phyloP scores from a whole-genome alignment of 2,113 vertebrate genomes.

The Aplodontia rufa region DNA sequence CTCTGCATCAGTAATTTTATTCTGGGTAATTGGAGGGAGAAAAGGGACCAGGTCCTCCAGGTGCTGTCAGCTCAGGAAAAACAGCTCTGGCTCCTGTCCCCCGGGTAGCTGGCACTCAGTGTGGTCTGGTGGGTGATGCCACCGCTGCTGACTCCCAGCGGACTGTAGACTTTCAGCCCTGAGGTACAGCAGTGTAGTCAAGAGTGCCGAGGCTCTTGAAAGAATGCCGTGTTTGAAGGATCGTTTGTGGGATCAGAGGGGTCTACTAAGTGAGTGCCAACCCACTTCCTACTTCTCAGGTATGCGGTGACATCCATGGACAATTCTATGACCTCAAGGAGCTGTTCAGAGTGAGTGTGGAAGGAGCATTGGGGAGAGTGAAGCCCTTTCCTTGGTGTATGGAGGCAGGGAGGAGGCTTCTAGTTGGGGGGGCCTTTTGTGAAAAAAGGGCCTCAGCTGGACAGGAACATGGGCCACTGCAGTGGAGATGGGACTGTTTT shows the following conservation, averaged over 20 bases:
- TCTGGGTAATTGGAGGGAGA: not conserved
- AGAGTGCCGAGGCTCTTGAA: not conserved
- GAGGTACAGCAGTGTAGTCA: not conserved
- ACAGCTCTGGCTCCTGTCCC: not conserved
- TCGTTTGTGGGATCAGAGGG: not conserved
- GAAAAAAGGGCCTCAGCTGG: not conserved
- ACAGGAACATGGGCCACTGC: not conserved
- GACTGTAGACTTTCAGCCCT: not conserved
- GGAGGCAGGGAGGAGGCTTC: not conserved
- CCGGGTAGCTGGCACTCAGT: not conserved
- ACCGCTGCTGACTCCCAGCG: not conserved
- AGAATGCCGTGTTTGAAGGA: not conserved
- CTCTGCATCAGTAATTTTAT: not conserved
- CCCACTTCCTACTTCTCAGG: conserved; percentile 80
- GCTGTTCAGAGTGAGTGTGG: conserved; percentile 92
- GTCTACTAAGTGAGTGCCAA: not conserved
- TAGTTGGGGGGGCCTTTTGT: not conserved
- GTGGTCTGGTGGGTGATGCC: not conserved
- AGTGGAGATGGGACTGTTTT: not conserved
- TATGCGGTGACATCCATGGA: conserved; percentile 95
- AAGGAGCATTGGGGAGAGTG: not conserved
- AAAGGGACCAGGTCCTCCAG: not conserved
- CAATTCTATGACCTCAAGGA: conserved; percentile 98
- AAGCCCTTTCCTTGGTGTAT: not conserved
- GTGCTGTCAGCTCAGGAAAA: not conserved